Percentiles rank a stretch among this genome's conserved stretches.
Conservation (phyloP, 2,888 invertebrate species). For the Dioctria linearis region DNA sequence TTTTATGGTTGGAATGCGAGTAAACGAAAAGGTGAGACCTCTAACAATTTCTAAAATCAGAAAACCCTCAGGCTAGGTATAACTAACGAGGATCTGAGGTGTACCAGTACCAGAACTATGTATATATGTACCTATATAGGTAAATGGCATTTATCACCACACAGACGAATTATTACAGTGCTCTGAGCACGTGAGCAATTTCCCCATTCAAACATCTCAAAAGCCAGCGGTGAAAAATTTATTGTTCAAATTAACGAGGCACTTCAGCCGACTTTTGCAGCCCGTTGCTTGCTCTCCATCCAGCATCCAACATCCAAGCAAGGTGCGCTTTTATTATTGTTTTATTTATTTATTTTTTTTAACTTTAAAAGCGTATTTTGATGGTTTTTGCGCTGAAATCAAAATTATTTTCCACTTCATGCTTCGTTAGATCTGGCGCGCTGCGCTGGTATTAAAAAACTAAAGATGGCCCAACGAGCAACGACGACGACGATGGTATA, state of each 20-base stretch:
- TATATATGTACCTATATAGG: background rate
- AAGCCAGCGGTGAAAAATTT: conserved; percentile 5
- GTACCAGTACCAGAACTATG: background rate
- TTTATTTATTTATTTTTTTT: conserved; percentile 9
- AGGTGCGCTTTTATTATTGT: background rate
- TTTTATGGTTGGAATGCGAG: conserved; percentile 6
- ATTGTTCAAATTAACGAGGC: conserved; percentile 30
- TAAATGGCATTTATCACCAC: background rate
- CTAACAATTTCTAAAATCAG: background rate
- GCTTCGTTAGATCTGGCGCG: conserved; percentile 11
- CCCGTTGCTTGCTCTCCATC: background rate
- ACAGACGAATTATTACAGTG: background rate
- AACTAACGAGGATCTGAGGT: background rate
- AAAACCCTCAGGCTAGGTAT: background rate
- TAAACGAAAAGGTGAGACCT: background rate
- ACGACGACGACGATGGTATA: background rate
- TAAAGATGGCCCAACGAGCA: conserved; percentile 12
- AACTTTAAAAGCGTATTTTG: conserved; percentile 12
- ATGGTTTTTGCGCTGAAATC: conserved; percentile 31
- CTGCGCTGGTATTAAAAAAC: background rate
- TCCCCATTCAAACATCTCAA: conserved; percentile 10
- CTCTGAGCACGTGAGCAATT: background rate
- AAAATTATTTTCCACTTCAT: conserved; percentile 44
- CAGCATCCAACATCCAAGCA: no score
- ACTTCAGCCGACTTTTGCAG: conserved; percentile 1